Conservation (phyloP, 2,797 vertebrate genomes). For the Xenops minutus region DNA sequence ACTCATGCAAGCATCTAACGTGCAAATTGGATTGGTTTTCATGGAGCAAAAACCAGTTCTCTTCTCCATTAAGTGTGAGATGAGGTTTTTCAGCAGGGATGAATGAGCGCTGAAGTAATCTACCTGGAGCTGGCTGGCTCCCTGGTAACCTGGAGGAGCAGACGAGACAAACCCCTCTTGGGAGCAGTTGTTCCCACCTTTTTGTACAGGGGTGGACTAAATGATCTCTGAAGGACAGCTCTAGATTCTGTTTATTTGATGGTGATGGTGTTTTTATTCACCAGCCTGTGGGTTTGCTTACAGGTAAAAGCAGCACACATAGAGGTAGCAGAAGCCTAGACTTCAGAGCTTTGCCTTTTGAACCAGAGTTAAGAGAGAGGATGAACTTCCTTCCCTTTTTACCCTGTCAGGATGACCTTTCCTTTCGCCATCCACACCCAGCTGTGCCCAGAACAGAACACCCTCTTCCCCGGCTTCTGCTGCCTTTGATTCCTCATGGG, state of each 20-base stretch:
- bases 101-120: neutral
- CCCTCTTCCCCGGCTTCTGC: neutral
- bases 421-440: neutral
- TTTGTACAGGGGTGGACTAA: neutral
- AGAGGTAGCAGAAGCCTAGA: neutral
- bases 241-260: neutral
- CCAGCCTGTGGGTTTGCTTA: neutral
- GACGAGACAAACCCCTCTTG: accelerated
- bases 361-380: neutral
- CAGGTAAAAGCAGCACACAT: neutral
- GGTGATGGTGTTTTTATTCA: neutral
- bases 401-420: neutral
- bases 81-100: neutral
- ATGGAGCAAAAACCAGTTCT: neutral
- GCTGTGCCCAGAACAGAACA: neutral
- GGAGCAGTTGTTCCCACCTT: neutral
- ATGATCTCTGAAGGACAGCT: neutral
- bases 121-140: accelerated
- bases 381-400: neutral
- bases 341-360: neutral
- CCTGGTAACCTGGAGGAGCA: neutral
- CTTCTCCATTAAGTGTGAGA: neutral
- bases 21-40: neutral
- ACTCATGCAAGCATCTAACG: neutral
- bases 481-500: neutral